A percentile compares a stretch with the other conserved stretches of the same genome.
These are phyloP conservation scores for Diaperis boleti DNA, from an alignment of 2,888 invertebrate genomes.

Conservation along the genomic window DNA sequence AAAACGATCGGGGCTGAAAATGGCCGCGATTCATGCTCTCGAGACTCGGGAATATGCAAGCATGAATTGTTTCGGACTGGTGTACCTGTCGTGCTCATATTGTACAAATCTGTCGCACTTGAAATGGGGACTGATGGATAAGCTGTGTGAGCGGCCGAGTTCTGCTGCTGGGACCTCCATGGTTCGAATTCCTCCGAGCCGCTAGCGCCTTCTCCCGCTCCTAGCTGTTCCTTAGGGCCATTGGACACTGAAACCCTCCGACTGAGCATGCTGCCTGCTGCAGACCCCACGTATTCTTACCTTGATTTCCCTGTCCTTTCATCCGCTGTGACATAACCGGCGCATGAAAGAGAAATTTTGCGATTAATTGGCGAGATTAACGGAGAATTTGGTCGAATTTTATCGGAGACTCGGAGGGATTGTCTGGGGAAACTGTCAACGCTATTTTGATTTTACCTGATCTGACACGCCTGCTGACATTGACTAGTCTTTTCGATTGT, in stretches of 20 bases:
- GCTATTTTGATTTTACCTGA: constrained; percentile 76
- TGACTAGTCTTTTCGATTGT: constrained; percentile 76
- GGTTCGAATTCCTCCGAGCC: constrained; percentile 77
- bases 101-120: constrained; percentile 79
- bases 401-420: constrained; percentile 49
- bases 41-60: too few relatives aligned
- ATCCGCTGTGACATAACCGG: constrained; percentile 75
- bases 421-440: constrained; percentile 61
- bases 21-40: not conserved
- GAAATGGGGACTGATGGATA: constrained; percentile 72
- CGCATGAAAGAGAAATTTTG: constrained; percentile 71
- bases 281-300: constrained; percentile 63
- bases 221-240: constrained; percentile 85
- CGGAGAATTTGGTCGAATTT: constrained; percentile 54
- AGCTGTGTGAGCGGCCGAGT: constrained; percentile 68
- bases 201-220: constrained; percentile 73
- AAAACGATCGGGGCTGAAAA: not conserved
- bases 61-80: too few relatives aligned
- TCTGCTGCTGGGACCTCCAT: constrained; percentile 80
- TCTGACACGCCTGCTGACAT: constrained; percentile 94
- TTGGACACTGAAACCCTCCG: constrained; percentile 71
- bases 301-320: constrained; percentile 90
- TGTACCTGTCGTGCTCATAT: constrained; percentile 71
- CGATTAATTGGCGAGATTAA: constrained; percentile 45
- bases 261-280: not conserved